Conservation (phyloP, 2,888 invertebrate genomes). For the Drosophila ezoana region DNA sequence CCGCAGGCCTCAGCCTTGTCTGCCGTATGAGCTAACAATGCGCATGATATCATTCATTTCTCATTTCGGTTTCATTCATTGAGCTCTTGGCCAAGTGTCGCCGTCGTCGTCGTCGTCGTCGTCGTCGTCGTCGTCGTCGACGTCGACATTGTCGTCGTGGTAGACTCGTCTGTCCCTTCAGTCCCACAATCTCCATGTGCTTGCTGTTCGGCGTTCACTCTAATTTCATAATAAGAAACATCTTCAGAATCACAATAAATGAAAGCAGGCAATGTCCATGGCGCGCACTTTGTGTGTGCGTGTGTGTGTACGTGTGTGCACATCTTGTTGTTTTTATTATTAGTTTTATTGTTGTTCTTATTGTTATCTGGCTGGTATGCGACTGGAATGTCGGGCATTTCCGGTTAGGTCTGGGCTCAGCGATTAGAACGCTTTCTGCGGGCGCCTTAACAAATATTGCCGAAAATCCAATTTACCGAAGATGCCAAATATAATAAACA, state of each 20-base stretch:
- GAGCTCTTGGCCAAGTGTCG: constrained; percentile 73
- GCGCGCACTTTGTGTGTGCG: constrained; percentile 27
- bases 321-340: constrained; percentile 50
- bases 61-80: constrained; percentile 75
- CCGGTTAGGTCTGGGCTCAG: constrained; percentile 57
- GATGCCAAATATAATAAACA: neutral
- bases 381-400: constrained; percentile 66
- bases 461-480: constrained; percentile 12
- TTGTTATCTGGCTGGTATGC: constrained; percentile 65
- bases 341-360: constrained; percentile 58
- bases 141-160: constrained; percentile 21
- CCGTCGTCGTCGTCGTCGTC: constrained; percentile 27
- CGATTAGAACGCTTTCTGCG: constrained; percentile 12
- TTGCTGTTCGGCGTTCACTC: constrained; percentile 59
- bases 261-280: constrained; percentile 48
- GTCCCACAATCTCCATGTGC: constrained; percentile 19
- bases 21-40: constrained; percentile 71
- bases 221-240: constrained; percentile 80
- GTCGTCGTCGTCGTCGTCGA: constrained; percentile 14
- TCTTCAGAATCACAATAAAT: constrained; percentile 65
- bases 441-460: constrained; percentile 37
- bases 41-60: constrained; percentile 77
- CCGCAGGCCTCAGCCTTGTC: constrained; percentile 61
- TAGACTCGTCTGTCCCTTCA: constrained; percentile 17
- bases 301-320: constrained; percentile 14